phyloP scores from a whole-genome alignment of 2,888 invertebrate species.

The Agrochola lota region DNA sequence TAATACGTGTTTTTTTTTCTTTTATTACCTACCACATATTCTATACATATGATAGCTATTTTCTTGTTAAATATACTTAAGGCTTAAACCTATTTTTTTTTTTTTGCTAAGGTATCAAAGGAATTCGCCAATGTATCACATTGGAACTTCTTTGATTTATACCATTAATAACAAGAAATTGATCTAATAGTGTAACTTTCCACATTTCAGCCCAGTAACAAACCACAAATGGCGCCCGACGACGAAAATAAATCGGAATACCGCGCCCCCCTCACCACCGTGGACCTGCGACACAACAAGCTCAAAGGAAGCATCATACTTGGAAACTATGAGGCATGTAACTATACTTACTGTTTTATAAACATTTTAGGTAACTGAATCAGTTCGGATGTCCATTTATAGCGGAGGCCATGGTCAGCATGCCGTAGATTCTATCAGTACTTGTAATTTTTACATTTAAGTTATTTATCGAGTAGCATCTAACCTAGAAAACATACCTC shows the following conservation, averaged over 20 bases:
- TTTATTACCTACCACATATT: no score
- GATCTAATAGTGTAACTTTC: not conserved
- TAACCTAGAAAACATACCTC: conserved; percentile 28
- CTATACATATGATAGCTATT: no score
- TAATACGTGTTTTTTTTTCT: no score
- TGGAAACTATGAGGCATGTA: conserved; percentile 95
- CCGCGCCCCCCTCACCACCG: conserved; percentile 91
- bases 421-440: conserved; percentile 44
- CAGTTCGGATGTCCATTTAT: conserved; percentile 50
- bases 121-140: no score
- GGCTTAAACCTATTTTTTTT: no score
- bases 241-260: conserved; percentile 83
- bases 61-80: no score
- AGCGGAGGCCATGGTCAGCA: conserved; percentile 51
- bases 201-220: conserved; percentile 74
- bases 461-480: conserved; percentile 1
- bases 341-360: not conserved
- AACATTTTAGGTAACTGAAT: conserved; percentile 25
- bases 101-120: no score
- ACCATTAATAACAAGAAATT: no score
- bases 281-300: conserved; percentile 94
- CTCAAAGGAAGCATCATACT: conserved; percentile 96
- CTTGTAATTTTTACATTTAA: conserved; percentile 13
- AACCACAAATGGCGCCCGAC: conserved; percentile 80
- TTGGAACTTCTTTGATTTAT: no score